Base-by-base conservation (phyloP, 2,888 invertebrate species). In the Myopa tessellatipennis region DNA sequence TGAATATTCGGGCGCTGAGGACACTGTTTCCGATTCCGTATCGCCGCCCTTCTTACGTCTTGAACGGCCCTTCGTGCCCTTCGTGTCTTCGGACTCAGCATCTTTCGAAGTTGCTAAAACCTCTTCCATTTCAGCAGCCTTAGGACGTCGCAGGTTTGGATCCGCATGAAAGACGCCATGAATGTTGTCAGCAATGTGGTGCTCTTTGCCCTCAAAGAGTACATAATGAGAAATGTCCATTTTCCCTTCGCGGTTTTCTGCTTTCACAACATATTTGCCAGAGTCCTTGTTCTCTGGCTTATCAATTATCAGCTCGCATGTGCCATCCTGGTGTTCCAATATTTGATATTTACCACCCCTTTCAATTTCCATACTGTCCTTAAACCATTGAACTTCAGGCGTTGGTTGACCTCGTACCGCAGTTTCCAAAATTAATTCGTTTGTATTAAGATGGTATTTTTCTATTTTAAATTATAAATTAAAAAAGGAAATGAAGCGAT, bases 401-500 rank as follows among this genome's bases (percentile, higher is more conserved):
- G 91, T 90, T 3, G 95, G 95, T 82, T 93, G 92, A 6, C 94
- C 94, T 58, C 94, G 92, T 65, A 95, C 92, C 18, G 93, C 92
- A 82, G 95, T 95, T 88, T 96, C 95, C 82, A 96, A 90, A 68
- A 93, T 91, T 69, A 96, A 87, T 85, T 95, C 94, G 85, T 95
- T 93, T 82, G 93, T 94, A 65, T 92, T 91, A 79, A 92, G 90
- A 84, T 93, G 93, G 87, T 94, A 96, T 4, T 91, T 92, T 85
- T 96, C 95, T 93, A 89, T 67, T 58, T 16, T 26, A 55, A 55
- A 70, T 52, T 14, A 14, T 26, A 55, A 55, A 70, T 52, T 14
- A 14, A 73, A n/a, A 60, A 26, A 58, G 34, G n/a, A 12, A 36
- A 38, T 14, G n/a, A n/a, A 71, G 40, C 6, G 10, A 18, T 12